Percentiles rank a stretch among this genome's conserved stretches.
Conservation (phyloP, 2,797 vertebrate genomes). For the Ateles fusciceps region DNA sequence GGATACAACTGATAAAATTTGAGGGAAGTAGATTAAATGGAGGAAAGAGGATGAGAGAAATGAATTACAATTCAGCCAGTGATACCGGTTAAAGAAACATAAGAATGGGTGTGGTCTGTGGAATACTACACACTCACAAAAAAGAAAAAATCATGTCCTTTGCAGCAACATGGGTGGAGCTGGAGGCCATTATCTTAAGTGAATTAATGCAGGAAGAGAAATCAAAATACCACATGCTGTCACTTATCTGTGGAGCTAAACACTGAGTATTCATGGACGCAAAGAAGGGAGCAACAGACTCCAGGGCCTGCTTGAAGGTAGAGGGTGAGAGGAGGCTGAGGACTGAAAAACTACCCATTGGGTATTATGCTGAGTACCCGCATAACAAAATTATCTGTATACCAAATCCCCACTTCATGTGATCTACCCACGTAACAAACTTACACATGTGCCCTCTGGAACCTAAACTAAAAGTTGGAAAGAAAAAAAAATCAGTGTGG, state of each 20-base stretch:
- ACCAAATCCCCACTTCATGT: not conserved
- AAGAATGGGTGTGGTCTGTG: not conserved
- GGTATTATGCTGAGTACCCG: not conserved
- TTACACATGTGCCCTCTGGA: not conserved
- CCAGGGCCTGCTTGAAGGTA: not conserved
- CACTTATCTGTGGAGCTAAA: not conserved
- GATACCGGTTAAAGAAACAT: not conserved
- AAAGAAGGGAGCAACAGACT: not conserved
- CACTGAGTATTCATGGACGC: not conserved
- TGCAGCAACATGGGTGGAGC: not conserved
- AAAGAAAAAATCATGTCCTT: not conserved
- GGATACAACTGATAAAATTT: not conserved
- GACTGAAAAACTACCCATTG: not conserved
- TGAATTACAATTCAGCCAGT: not conserved
- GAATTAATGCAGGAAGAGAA: not conserved
- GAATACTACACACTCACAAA: not conserved
- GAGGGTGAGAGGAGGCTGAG: not conserved
- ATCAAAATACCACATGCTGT: not conserved
- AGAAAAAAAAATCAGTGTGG: not conserved
- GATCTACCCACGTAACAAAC: not conserved
- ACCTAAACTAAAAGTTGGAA: not conserved
- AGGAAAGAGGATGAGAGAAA: not conserved
- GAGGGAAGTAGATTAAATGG: not conserved
- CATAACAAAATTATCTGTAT: not conserved
- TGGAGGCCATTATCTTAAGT: not conserved